Base-by-base conservation (phyloP, 2,888 invertebrate genomes). In the Polyommatus iphigenia region DNA sequence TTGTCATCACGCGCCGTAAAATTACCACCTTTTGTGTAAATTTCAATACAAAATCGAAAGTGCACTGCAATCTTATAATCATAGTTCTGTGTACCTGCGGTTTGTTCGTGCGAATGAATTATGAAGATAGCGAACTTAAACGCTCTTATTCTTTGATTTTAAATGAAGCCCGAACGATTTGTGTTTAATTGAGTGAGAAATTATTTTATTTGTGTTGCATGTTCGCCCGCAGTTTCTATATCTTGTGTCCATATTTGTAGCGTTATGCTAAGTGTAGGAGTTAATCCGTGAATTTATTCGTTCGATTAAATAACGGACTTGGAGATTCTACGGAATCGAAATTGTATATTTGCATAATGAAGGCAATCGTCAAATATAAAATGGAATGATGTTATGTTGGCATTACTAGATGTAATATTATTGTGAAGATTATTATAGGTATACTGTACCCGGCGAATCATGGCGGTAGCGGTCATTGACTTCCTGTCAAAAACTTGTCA, bases 1-100 rank as follows among this genome's bases (percentile, higher is more conserved):
- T 89, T 91, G 89, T 90, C 89, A 89, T 90, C 92, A 91, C 85
- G 83, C 85, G 81, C 86, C 91, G 91, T 90, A 93, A 93, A 93
- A 94, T 94, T 90, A 88, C 89, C 89, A 88, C 87, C 89, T 91
- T 90, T 89, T 89, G 89, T 89, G 88, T 89, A 89, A 90, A 91
- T 91, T 90, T 91, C 87, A 91, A 92, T 91, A 85, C 83, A 83
- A 88, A 83, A 91, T 90, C 88, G 88, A 91, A 89, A 90, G 89
- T 89, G 86, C 85, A 86, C 83, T 85, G 83, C 85, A 81, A 83
- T 84, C 87, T 87, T 88, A 87, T 85, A 86, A 86, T 86, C 84
- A 85, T 86, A 85, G 85, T 86, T 84, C 84, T 85, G 86, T 84
- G 86, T 85, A 86, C 87, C 84, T 85, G 84, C 85, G 83, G 86